Evolutionary conservation across 1,140 invertebrate species (phyloP), one percentile per base, ranked within the genome.

Genomic region (Popillia japonica): DNA sequence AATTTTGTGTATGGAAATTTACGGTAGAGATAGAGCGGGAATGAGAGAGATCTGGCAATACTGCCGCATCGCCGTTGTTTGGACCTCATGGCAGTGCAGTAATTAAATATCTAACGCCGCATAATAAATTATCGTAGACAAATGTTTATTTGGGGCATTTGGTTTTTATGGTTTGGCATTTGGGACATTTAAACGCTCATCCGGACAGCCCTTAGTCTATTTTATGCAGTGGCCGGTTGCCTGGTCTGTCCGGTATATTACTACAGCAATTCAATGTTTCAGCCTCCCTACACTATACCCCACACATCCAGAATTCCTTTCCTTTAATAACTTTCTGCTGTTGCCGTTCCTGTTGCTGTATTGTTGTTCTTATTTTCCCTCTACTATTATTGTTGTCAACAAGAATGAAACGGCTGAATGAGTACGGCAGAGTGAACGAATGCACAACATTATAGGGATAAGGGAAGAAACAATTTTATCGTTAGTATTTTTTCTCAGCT

Each of bases 51-150:
- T 0, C 48, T 3, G 48, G n/a, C 48, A 55, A n/a, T 55, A 55
- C 44, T n/a, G 44, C 48, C n/a, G 48, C 14, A 55, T 55, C 14
- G 42, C 14, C n/a, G 14, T 17, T 17, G 6, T 44, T 55, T 17
- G 48, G 6, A 55, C 3, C 48, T 17, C 9, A 6, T 6, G 14
- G 14, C n/a, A n/a, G 17, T 10, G 61, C 27, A 68, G 61, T 68
- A 68, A 68, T 68, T 68, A 68, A 68, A 68, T 68, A 68, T 68
- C 61, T 34, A 68, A 34, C 27, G 27, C 61, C 22, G 61, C 61
- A 68, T 68, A 68, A 68, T 68, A 68, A 68, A 68, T 68, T 68
- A 68, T 68, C 20, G 61, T 68, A 68, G 61, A 68, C 61, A 68
- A 68, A 68, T 68, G 61, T 68, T 68, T 68, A 68, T 68, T 68